Evolutionary conservation across 2,797 vertebrate genomes (phyloP).

Genomic region (Poeciliopsis paucimaculata): DNA sequence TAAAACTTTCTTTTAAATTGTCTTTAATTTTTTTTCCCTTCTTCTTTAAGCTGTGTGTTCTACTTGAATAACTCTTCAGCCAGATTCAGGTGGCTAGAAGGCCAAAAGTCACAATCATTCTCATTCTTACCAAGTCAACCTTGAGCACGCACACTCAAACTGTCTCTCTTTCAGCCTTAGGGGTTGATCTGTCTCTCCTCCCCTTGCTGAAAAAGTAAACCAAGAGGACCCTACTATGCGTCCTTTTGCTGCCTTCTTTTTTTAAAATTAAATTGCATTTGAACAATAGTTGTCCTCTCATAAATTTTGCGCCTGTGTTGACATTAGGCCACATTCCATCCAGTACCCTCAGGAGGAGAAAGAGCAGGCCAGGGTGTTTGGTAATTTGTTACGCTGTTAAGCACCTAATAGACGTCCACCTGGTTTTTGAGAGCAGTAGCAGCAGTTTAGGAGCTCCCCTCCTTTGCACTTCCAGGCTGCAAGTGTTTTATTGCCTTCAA

Average conservation of each 20-base stretch:
- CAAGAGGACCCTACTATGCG: conserved; percentile 63
- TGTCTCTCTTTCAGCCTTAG: conserved; percentile 36
- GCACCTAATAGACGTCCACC: conserved; percentile 79
- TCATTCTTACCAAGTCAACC: conserved; percentile 40
- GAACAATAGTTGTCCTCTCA: conserved; percentile 75
- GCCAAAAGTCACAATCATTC: conserved; percentile 39
- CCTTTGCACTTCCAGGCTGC: conserved; percentile 77
- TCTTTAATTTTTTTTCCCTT: conserved; percentile 39
- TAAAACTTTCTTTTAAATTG: conserved; percentile 3
- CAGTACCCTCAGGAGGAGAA: conserved; percentile 66
- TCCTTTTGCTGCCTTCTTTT: conserved; percentile 61
- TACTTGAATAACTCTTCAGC: conserved; percentile 36
- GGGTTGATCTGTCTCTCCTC: conserved; percentile 66
- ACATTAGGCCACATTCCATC: conserved; percentile 78
- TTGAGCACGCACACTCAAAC: conserved; percentile 22
- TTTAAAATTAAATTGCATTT: conserved; percentile 79
- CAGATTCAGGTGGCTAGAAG: conserved; percentile 57
- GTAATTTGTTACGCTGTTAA: conserved; percentile 85
- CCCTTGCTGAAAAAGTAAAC: conserved; percentile 76
- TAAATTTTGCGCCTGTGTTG: conserved; percentile 79
- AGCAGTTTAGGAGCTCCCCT: conserved; percentile 66
- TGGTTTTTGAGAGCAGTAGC: conserved; percentile 78
- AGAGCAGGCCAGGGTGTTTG: conserved; percentile 68
- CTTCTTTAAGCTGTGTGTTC: conserved; percentile 39
- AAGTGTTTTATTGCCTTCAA: conserved; percentile 82